Evolutionary conservation across 1,140 invertebrate genomes (phyloP), one percentile per base, ranked within the genome.

Genomic region (Cotesia vestalis): DNA sequence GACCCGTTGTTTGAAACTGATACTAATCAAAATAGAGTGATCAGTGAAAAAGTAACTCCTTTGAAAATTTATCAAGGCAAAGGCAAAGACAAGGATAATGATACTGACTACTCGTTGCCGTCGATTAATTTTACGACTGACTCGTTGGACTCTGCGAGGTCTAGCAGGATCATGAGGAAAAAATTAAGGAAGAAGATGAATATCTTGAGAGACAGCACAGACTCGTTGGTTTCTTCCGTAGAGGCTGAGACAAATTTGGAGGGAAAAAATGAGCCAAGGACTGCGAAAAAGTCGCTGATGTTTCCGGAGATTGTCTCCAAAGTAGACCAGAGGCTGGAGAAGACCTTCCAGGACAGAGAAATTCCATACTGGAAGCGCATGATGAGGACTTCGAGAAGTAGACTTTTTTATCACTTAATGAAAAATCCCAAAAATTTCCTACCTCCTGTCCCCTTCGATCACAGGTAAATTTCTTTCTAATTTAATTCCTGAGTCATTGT

Each of bases 171-270:
- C 5, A 72, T 74, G 27, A 76, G 51, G 52, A 69, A 66, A 69
- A 75, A 69, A 75, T 81, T 64, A 66, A 20, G 40, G 1, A 69
- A 75, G 12, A 78, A 72, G 9, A 78, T 78, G 77, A 74, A 77
- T 36, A 38, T 76, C n/a, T 67, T 82, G 57, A 76, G 79, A 1
- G 75, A 72, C 1, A 81, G 78, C 11, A 82, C 76, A 0, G 77
- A 83, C 14, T 77, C 76, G 4, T 71, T 81, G 17, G 71, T 80
- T 40, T 80, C 80, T 0, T 78, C 78, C 0, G 6, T 80, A 5
- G 79, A 82, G 46, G 62, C 66, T 46, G 52, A 38, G 11, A 3
- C 12, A 4, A 35, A 5, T 11, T 20, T 20, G 3, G 17, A 57
- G 1, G 3, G 3, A 4, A 27, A 9, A 51, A 17, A 64, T 46